Evolutionary conservation across 2,888 invertebrate genomes (phyloP).

Genomic region (Seira ritae): DNA sequence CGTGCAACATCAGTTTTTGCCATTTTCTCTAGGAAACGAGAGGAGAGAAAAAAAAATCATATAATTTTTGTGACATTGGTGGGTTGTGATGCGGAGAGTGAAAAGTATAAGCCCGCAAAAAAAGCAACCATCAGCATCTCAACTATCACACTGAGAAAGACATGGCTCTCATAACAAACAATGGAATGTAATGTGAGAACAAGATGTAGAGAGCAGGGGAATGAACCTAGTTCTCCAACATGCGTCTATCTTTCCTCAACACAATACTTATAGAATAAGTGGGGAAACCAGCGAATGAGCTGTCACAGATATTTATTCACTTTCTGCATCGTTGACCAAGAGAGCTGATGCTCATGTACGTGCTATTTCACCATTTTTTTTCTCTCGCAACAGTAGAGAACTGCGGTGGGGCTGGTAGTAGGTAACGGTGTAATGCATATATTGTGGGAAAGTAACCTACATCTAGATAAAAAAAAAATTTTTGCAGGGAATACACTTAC

Average conservation of each 20-base stretch:
- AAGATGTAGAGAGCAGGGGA: not conserved
- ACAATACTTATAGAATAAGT: slow-evolving; percentile 1
- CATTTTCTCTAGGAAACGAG: slow-evolving; percentile 33
- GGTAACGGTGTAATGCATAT: not conserved
- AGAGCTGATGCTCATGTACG: slow-evolving; percentile 57
- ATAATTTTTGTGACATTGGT: slow-evolving; percentile 44
- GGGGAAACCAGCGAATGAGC: slow-evolving; percentile 53
- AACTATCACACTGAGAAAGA: slow-evolving; percentile 6
- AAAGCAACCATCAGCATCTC: slow-evolving; percentile 18
- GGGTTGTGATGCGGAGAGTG: slow-evolving; percentile 10
- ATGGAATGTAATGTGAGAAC: slow-evolving; percentile 17
- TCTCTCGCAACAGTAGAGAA: slow-evolving; percentile 18
- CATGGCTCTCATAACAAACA: slow-evolving; percentile 14
- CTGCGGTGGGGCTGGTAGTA: not conserved
- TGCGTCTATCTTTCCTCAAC: too few species aligned
- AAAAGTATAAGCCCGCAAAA: slow-evolving; percentile 20
- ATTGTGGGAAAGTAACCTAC: slow-evolving; percentile 26
- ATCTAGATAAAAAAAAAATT: slow-evolving; percentile 42
- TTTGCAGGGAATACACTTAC: slow-evolving; percentile 42
- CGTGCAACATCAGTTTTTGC: slow-evolving; percentile 55
- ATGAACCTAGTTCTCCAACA: not conserved
- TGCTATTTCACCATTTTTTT: slow-evolving; percentile 54
- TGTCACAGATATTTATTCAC: slow-evolving; percentile 60
- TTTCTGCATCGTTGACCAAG: slow-evolving; percentile 62
- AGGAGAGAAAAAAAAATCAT: slow-evolving; percentile 28